These are phyloP conservation scores for Nothocercus julius DNA, from an alignment of 2,113 vertebrate species.

Conservation along the genomic window DNA sequence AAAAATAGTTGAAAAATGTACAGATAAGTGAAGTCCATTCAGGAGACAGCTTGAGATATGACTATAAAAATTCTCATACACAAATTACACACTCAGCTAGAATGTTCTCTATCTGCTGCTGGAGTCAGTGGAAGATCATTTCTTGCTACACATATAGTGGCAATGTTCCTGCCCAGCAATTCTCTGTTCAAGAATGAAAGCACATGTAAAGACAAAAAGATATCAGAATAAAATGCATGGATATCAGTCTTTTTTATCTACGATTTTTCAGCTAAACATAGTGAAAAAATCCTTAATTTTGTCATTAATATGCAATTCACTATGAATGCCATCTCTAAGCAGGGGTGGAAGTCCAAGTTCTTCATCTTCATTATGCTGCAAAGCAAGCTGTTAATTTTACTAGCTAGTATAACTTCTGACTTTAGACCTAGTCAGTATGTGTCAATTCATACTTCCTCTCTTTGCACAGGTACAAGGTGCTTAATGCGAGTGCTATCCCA, in stretches of 20 bases:
- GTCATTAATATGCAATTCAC: neutral
- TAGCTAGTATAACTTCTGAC: neutral
- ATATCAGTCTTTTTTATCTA: neutral
- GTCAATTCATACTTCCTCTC: neutral
- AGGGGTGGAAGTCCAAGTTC: neutral
- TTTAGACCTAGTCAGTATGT: neutral
- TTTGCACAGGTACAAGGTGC: slow-evolving; percentile 80
- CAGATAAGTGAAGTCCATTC: neutral
- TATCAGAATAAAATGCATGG: fast-evolving
- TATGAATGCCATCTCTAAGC: neutral
- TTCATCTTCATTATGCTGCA: neutral
- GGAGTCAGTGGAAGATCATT: neutral
- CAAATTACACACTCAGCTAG: neutral
- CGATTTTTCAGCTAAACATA: neutral
- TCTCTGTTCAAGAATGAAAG: neutral
- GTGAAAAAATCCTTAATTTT: neutral
- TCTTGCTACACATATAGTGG: neutral
- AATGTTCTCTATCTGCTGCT: neutral
- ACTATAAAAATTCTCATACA: neutral
- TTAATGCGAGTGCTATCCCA: slow-evolving; percentile 89
- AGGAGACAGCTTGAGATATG: neutral
- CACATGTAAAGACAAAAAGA: neutral
- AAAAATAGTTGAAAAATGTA: neutral
- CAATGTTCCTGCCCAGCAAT: neutral
- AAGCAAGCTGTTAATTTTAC: neutral